Evolutionary conservation across 2,797 vertebrate species (phyloP).

Genomic region (Hapalemur alaotrensis): DNA sequence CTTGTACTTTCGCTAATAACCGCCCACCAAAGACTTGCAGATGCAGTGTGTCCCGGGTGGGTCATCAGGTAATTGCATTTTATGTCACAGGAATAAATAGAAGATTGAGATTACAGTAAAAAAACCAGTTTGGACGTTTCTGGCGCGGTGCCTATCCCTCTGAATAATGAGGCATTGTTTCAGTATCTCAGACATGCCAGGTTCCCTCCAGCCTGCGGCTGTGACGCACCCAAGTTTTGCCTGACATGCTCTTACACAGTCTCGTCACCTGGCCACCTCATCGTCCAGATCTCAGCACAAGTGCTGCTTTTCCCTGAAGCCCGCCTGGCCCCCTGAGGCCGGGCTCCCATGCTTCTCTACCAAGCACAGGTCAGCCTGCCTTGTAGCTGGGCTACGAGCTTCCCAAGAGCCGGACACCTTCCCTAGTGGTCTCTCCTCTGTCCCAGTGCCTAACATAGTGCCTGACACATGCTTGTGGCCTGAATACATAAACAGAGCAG

Average conservation of each 20-base stretch:
- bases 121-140: background rate
- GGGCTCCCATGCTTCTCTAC: background rate
- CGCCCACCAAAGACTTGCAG: background rate
- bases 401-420: background rate
- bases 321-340: background rate
- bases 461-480: background rate
- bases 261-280: background rate
- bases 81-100: background rate
- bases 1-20: background rate
- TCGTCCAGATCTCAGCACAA: background rate
- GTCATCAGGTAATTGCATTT: background rate
- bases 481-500: background rate
- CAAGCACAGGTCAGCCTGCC: background rate
- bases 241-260: background rate
- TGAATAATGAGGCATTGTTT: background rate
- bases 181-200: background rate
- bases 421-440: background rate
- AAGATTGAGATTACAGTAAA: background rate
- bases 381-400: background rate
- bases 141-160: background rate
- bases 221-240: background rate
- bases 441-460: background rate
- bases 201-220: background rate
- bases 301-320: background rate
- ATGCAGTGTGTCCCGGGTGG: background rate